Evolutionary conservation across 2,113 vertebrate genomes (phyloP).

Genomic region (Phalacrocorax aristotelis): DNA sequence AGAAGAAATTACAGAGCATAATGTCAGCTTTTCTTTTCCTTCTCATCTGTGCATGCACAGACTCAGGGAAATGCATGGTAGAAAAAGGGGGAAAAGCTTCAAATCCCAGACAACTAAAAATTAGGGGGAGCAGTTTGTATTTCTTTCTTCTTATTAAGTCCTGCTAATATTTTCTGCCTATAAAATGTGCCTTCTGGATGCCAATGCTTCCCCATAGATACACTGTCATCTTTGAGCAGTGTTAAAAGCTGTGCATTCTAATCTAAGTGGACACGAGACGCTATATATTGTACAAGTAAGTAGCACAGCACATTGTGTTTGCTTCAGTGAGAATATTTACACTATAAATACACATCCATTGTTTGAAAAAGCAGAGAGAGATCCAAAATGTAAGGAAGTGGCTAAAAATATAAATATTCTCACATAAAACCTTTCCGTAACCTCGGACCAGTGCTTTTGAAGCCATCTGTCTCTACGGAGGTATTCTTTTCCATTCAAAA

Average conservation of each 20-base stretch:
- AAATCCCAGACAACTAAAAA: conserved; percentile 1
- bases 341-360: conserved; percentile 48
- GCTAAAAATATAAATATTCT: conserved; percentile 23
- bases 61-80: neutral
- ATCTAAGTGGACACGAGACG: conserved; percentile 86
- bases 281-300: conserved; percentile 57
- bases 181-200: conserved; percentile 85
- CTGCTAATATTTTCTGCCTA: conserved; percentile 58
- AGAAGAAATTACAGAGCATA: neutral
- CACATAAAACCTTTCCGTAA: conserved; percentile 35
- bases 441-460: neutral
- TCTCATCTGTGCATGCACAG: neutral
- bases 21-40: neutral
- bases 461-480: neutral
- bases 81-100: neutral
- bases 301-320: conserved; percentile 45
- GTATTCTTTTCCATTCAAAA: conserved; percentile 40
- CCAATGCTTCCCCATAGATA: conserved; percentile 86
- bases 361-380: conserved; percentile 47
- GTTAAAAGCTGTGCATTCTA: conserved; percentile 81
- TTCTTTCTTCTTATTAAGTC: conserved; percentile 33
- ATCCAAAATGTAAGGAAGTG: conserved; percentile 24
- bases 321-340: conserved; percentile 56
- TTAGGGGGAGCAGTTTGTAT: neutral
- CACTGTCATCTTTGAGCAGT: conserved; percentile 85